Evolutionary conservation across 2,888 invertebrate genomes (phyloP).

Genomic region (Siphlonurus alternatus): DNA sequence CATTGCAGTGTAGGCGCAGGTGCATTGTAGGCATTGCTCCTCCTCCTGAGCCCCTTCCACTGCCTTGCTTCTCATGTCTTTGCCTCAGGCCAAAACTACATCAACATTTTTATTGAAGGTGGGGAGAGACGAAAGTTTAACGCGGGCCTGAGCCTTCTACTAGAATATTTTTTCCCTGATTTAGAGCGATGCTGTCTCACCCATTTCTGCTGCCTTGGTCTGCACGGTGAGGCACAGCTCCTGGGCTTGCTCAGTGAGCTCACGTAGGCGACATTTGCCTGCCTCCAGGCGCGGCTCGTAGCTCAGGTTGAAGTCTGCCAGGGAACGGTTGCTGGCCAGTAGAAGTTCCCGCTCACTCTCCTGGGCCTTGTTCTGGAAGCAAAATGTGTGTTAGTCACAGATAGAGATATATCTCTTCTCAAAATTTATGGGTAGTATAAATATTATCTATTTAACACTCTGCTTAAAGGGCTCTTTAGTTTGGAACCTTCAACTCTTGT

Average conservation of each 20-base stretch:
- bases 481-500: conserved; percentile 3
- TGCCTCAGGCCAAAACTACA: too few species aligned
- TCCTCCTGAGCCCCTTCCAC: too few species aligned
- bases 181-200: too few species aligned
- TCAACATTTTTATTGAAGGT: too few species aligned
- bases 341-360: conserved; percentile 69
- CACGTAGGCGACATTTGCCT: conserved; percentile 50
- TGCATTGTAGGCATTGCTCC: too few species aligned
- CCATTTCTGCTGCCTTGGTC: conserved; percentile 56
- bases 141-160: too few species aligned
- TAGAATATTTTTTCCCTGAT: too few species aligned
- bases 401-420: neutral
- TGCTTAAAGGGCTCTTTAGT: conserved; percentile 5
- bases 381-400: too few species aligned
- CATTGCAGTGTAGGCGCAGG: too few species aligned
- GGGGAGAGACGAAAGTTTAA: too few species aligned
- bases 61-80: too few species aligned
- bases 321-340: conserved; percentile 70
- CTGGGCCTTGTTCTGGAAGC: conserved; percentile 50
- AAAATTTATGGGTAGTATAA: too few species aligned
- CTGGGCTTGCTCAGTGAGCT: conserved; percentile 49
- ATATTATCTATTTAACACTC: conserved; percentile 12
- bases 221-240: conserved; percentile 50
- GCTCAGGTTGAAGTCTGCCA: conserved; percentile 80
- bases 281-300: conserved; percentile 70